Percentiles rank a stretch among this genome's conserved stretches.
These are phyloP conservation scores for Galeopterus variegatus DNA, from an alignment of 2,113 vertebrate genomes.

Conservation along the genomic window DNA sequence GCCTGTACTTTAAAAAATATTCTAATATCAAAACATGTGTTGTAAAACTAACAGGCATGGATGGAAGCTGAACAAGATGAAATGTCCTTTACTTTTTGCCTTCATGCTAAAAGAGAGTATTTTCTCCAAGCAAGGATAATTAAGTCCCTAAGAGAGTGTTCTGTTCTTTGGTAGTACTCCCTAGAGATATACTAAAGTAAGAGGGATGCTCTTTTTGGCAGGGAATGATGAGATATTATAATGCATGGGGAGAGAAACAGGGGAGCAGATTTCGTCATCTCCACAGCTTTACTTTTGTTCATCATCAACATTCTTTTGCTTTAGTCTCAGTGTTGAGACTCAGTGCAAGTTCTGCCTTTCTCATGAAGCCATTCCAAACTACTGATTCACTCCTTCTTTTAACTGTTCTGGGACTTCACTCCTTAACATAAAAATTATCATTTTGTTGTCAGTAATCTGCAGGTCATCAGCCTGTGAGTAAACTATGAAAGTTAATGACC, in stretches of 20 bases:
- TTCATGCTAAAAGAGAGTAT: constrained; percentile 35
- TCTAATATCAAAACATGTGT: constrained; percentile 28
- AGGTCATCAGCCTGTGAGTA: background rate
- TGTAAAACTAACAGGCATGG: constrained; percentile 7
- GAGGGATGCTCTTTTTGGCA: constrained; percentile 40
- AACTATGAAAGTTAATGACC: background rate
- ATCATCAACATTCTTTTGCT: background rate
- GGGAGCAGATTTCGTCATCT: background rate
- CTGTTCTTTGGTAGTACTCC: constrained; percentile 43
- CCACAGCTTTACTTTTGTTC: constrained; percentile 15
- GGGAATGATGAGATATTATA: background rate
- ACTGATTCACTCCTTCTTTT: background rate
- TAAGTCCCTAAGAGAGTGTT: constrained; percentile 26
- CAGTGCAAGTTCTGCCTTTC: background rate
- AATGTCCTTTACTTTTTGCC: constrained; percentile 26
- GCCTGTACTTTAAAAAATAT: constrained; percentile 45
- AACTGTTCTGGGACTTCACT: background rate
- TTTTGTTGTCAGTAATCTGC: background rate
- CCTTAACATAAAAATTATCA: background rate
- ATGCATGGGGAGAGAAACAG: background rate
- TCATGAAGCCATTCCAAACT: background rate
- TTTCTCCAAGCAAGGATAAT: constrained; percentile 64
- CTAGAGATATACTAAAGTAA: constrained; percentile 56
- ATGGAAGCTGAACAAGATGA: background rate
- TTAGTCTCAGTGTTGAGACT: background rate